Base-by-base conservation (phyloP, 2,113 vertebrate genomes). In the Nothoprocta pentlandii region DNA sequence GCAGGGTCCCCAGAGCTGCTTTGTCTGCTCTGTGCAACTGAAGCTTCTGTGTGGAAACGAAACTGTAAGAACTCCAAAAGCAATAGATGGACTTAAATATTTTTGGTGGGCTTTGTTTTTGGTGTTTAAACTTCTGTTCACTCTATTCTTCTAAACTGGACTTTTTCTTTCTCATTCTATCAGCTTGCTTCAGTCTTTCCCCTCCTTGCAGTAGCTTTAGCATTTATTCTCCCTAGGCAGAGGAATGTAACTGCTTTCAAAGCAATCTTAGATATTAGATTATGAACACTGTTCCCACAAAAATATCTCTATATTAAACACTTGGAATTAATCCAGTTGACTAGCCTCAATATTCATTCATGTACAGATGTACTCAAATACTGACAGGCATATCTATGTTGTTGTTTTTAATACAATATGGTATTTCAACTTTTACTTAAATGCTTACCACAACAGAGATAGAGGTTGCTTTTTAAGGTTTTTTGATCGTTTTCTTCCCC, bases 271-370 rank as follows among this genome's bases (percentile, higher is more conserved):
- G 32, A 64, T 80, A 49, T 20, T 9, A 21, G 47, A 20, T 80
- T 75, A 77, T 54, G 19, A 16, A 42, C 58, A 63, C 56, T 56
- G 64, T 73, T 90, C 26, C 13, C 53, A 28, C 7, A 54, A 54
- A 54, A 28, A 54, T 54, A 28, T 28, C 12, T 54, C 15, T 54
- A 91, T 85, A 91, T 87, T 80, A 92, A 92, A 73, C 78, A 90
- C 62, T 86, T 84, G 62, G 44, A 94, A 92, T 90, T 92, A 92
- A 90, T 88, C 80, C 92, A 90, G 94, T 82, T 87, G 80, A 92
- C 92, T 90, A 66, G 41, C 95, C 90, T 87, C 80, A 46, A 42
- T 93, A 80, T 86, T 93, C 93, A 93, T 70, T 94, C 82, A 88
- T 73, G 85, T 66, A 94, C 90, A 78, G 53, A 44, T 76, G 42